Conservation (phyloP, 2,797 vertebrate species). For the Bovichtus diacanthus region DNA sequence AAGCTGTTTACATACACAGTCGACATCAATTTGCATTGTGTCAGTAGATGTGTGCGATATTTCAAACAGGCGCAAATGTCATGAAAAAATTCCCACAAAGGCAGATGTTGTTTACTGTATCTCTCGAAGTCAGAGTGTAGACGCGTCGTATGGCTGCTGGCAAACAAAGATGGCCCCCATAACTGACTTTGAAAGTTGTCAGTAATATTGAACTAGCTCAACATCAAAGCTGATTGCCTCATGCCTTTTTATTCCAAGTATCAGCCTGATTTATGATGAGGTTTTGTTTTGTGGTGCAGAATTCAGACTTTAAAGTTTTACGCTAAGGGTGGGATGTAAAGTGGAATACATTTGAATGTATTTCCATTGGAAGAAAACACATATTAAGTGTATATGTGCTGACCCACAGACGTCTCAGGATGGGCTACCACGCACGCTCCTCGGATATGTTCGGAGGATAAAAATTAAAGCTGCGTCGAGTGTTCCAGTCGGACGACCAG, state of each 20-base stretch:
- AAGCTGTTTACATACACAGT: not conserved
- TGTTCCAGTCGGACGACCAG: conserved; percentile 64
- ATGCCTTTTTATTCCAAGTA: conserved; percentile 42
- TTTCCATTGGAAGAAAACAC: conserved; percentile 67
- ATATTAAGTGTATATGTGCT: conserved; percentile 40
- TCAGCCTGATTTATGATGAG: conserved; percentile 58
- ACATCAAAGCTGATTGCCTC: conserved; percentile 65
- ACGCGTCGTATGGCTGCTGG: not conserved
- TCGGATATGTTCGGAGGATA: conserved; percentile 55
- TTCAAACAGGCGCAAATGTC: conserved; percentile 28
- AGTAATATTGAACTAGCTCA: conserved; percentile 28
- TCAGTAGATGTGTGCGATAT: conserved; percentile 22
- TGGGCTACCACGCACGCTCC: conserved; percentile 37
- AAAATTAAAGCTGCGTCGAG: conserved; percentile 63
- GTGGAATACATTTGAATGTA: conserved; percentile 74
- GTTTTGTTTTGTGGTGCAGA: conserved; percentile 59
- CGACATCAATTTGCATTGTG: conserved; percentile 31
- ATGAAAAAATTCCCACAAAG: conserved; percentile 35
- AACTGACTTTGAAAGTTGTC: conserved; percentile 53
- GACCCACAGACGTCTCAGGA: conserved; percentile 48
- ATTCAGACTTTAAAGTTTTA: conserved; percentile 48
- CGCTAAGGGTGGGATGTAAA: conserved; percentile 23
- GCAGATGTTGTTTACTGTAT: conserved; percentile 59
- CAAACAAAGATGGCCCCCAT: conserved; percentile 44
- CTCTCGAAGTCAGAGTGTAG: conserved; percentile 13